Conservation (phyloP, 64 coral and sea anemone species). For the Hydrozoanthus tunicans region DNA sequence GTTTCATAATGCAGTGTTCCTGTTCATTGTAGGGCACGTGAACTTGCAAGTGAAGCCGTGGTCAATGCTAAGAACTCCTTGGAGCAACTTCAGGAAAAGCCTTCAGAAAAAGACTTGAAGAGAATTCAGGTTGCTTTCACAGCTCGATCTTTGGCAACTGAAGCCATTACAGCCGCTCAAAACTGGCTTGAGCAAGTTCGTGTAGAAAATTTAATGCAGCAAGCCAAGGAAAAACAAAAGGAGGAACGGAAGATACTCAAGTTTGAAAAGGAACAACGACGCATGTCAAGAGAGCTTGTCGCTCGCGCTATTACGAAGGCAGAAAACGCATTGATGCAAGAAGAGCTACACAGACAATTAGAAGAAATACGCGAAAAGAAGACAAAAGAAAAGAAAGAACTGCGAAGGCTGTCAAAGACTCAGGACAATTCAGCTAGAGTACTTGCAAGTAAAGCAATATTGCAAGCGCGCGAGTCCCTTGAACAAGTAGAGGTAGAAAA, state of each 20-base stretch:
- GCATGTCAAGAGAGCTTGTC: constrained; percentile 7
- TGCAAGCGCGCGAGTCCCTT: constrained; percentile 59
- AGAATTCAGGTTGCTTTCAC: constrained; percentile 19
- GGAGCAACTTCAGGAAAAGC: not conserved
- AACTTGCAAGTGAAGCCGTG: constrained; percentile 42
- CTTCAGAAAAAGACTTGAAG: constrained; percentile 13
- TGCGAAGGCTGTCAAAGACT: constrained; percentile 30
- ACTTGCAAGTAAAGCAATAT: constrained; percentile 63
- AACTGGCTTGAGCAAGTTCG: constrained; percentile 48
- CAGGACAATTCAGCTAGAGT: constrained; percentile 49
- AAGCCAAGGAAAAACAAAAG: not conserved
- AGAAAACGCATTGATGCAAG: constrained; percentile 40
- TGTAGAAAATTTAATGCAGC: constrained; percentile 13
- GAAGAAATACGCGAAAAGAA: constrained; percentile 7
- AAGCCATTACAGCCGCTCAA: constrained; percentile 40
- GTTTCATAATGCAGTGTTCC: not conserved
- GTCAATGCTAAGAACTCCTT: constrained; percentile 39
- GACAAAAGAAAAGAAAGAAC: not conserved
- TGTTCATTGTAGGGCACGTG: constrained; percentile 24
- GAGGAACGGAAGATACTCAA: constrained; percentile 20
- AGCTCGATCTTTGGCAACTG: constrained; percentile 29
- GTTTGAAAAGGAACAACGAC: constrained; percentile 32
- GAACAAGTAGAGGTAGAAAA: constrained; percentile 36
- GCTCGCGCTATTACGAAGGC: constrained; percentile 1
- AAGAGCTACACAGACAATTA: not conserved